Conservation (phyloP, 2,113 vertebrate species). For the Sardina pilchardus region DNA sequence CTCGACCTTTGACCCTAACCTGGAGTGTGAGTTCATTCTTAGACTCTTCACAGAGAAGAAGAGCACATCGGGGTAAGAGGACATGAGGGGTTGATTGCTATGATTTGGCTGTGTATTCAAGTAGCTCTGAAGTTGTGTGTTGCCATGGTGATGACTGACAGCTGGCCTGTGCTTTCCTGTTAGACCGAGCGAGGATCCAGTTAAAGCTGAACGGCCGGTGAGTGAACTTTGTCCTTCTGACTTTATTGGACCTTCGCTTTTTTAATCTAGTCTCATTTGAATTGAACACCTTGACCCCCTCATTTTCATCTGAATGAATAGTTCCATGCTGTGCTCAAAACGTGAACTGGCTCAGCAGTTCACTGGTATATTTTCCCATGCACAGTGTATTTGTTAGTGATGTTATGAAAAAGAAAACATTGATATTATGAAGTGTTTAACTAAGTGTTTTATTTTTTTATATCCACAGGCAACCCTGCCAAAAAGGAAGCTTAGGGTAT, state of each 20-base stretch:
- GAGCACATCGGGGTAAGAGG: constrained; percentile 87
- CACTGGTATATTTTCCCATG: no score
- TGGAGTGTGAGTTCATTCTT: constrained; percentile 94
- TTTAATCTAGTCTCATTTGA: not conserved
- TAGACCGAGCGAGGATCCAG: not conserved
- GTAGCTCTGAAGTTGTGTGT: not conserved
- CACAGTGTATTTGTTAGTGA: no score
- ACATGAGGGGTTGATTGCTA: not conserved
- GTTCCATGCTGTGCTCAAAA: no score
- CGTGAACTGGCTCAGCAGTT: no score
- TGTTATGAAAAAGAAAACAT: no score
- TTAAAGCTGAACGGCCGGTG: not conserved
- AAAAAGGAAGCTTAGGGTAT: not conserved
- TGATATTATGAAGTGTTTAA: no score
- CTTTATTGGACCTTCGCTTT: no score
- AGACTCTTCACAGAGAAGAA: constrained; percentile 96
- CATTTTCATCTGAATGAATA: not conserved
- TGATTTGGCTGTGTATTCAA: not conserved
- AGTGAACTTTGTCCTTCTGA: not conserved
- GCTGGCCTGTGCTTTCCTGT: not conserved
- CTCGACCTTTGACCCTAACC: constrained; percentile 88
- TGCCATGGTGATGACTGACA: not conserved
- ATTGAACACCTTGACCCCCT: not conserved
- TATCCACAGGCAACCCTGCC: not conserved
- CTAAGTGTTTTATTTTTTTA: not conserved